Conservation (phyloP, 2,797 vertebrate genomes). For the Morelia viridis region DNA sequence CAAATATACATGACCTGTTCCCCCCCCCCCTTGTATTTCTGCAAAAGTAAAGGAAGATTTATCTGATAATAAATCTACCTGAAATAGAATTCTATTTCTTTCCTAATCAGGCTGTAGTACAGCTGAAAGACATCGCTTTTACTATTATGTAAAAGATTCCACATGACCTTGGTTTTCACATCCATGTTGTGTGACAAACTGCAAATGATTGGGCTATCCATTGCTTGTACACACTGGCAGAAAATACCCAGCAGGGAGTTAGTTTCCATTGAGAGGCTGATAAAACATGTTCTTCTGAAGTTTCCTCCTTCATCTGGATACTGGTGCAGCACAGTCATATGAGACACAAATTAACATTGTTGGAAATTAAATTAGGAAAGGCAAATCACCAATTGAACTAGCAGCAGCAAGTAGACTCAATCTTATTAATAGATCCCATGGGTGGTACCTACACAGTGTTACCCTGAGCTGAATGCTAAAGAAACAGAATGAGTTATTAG, state of each 20-base stretch:
- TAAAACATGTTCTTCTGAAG: not conserved
- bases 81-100: not conserved
- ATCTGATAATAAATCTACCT: not conserved
- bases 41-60: not conserved
- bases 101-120: not conserved
- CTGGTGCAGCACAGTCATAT: conserved; percentile 2
- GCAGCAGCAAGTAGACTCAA: not conserved
- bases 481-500: not conserved
- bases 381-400: conserved; percentile 16
- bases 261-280: conserved; percentile 11
- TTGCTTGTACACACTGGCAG: not conserved
- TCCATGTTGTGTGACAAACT: conserved; percentile 34
- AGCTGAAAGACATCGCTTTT: not conserved
- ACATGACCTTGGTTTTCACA: conserved; percentile 3
- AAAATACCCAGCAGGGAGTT: conserved; percentile 6
- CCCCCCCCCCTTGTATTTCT: not conserved
- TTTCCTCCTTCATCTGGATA: not conserved
- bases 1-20: not conserved
- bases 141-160: not conserved
- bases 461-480: not conserved
- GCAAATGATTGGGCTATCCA: not conserved
- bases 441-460: not conserved
- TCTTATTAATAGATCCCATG: conserved; percentile 15
- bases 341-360: conserved; percentile 19
- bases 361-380: conserved; percentile 32